Conservation (phyloP, 2,888 invertebrate species). For the Eupelmus urozonus region DNA sequence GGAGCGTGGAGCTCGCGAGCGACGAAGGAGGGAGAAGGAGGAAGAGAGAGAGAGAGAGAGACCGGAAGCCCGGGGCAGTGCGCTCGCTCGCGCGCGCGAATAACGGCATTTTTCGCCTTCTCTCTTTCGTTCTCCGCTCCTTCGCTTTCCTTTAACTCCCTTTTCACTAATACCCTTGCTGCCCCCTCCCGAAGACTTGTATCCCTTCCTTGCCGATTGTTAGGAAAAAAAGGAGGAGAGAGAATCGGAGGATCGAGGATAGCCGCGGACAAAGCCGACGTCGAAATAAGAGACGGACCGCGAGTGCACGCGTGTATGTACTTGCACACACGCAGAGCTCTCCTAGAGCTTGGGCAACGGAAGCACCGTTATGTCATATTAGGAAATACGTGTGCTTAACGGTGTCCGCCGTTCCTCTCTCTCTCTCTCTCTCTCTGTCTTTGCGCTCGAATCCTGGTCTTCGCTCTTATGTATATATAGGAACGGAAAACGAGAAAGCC, state of each 20-base stretch:
- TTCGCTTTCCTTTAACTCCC: slow-evolving; percentile 59
- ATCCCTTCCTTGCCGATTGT: background rate
- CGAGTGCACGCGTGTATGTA: background rate
- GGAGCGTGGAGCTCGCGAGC: slow-evolving; percentile 14
- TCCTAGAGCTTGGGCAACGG: slow-evolving; percentile 17
- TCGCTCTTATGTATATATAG: slow-evolving; percentile 40
- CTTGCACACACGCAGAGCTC: background rate
- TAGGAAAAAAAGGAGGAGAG: slow-evolving; percentile 8
- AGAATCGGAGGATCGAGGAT: background rate
- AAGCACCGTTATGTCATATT: slow-evolving; percentile 76
- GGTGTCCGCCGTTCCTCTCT: slow-evolving; percentile 62
- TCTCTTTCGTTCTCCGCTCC: slow-evolving; percentile 50
- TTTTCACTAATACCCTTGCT: slow-evolving; percentile 42
- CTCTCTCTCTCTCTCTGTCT: background rate
- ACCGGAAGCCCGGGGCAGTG: slow-evolving; percentile 43
- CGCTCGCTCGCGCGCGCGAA: slow-evolving; percentile 51
- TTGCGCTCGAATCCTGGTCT: background rate
- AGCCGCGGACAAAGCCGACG: background rate
- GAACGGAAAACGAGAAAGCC: background rate
- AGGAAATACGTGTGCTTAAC: slow-evolving; percentile 74
- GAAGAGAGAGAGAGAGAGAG: slow-evolving; percentile 31
- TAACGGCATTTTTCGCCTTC: slow-evolving; percentile 55
- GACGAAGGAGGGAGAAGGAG: background rate
- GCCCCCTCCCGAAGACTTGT: background rate
- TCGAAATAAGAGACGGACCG: background rate